Base-by-base conservation (phyloP, 2,888 invertebrate genomes). In the Stenoptilia bipunctidactyla region DNA sequence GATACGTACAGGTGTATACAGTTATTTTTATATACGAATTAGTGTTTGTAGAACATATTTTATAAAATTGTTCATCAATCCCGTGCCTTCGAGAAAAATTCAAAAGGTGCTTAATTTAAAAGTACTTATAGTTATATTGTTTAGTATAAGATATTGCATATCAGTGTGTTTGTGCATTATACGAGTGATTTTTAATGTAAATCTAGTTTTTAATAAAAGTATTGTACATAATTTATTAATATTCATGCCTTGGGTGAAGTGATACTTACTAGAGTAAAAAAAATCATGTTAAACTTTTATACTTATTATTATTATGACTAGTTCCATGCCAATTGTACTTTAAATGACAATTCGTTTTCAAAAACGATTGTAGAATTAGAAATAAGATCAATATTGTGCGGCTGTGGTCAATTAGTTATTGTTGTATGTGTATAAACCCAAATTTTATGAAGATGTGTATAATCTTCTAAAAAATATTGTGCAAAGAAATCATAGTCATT, bases 321-420 rank as follows among this genome's bases (percentile, higher is more conserved):
- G 55, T 55, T 58, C 53, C 50, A 56, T 49, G 53, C 44, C 48
- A 49, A 44, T 51, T 54, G 46, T 55, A 54, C 42, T 51, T 47
- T 46, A 47, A 42, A 10, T 6, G 10, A 30, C 12, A n/a, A 25
- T 6, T 25, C 9, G 25, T 25, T 5, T 9, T 25, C 9, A 25
- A 25, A 25, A 25, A 25, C 25, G 25, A 30, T 30, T 8, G 30
- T 30, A 12, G 30, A 30, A 10, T 30, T n/a, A 30, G 30, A 30
- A 20, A 30, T 30, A 68, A 66, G 60, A 52, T 56, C 53, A 62
- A 66, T 58, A 55, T 12, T 42, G 58, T 68, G 70, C 74, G 76
- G 75, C 76, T 77, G 75, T 76, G 74, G 68, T 61, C 51, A 59
- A 52, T 51, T 65, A 59, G 54, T 52, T 53, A 20, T 63, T n/a